Conservation (phyloP, 2,888 invertebrate species). For the Yponomeuta cagnagella region DNA sequence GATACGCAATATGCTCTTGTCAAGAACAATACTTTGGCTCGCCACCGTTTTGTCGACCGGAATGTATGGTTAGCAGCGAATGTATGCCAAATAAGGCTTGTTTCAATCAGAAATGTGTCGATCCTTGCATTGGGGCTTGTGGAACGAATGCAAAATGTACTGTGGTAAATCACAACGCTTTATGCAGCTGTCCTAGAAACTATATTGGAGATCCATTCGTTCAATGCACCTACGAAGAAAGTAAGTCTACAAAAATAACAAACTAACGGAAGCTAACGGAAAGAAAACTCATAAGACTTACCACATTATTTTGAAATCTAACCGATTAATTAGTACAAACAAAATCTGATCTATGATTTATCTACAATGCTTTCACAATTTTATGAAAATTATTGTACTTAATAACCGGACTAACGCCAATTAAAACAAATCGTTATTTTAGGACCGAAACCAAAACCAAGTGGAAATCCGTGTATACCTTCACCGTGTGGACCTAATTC, state of each 20-base stretch:
- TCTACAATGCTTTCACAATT: too few species aligned
- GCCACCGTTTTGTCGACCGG: conserved; percentile 86
- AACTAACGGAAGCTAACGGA: conserved; percentile 17
- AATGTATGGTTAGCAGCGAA: conserved; percentile 89
- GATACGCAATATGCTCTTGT: conserved; percentile 88
- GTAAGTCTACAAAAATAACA: conserved; percentile 66
- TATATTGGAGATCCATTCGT: conserved; percentile 89
- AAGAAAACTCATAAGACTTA: neutral
- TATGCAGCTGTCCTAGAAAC: conserved; percentile 86
- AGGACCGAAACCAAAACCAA: conserved; percentile 73
- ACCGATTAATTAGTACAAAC: neutral
- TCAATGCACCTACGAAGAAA: conserved; percentile 80
- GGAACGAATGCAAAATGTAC: conserved; percentile 87
- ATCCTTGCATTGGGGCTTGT: conserved; percentile 90
- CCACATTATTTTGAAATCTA: neutral
- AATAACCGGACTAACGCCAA: too few species aligned
- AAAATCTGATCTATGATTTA: too few species aligned
- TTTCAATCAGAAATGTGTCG: conserved; percentile 84
- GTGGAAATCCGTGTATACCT: conserved; percentile 85
- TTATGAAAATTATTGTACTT: too few species aligned
- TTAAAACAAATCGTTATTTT: conserved; percentile 36
- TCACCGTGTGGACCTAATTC: conserved; percentile 91
- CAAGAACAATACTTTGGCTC: conserved; percentile 85
- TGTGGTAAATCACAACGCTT: conserved; percentile 89
- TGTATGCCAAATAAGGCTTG: conserved; percentile 89